phyloP scores from a whole-genome alignment of 2,797 vertebrate genomes.

The Ctenopoma multispine region DNA sequence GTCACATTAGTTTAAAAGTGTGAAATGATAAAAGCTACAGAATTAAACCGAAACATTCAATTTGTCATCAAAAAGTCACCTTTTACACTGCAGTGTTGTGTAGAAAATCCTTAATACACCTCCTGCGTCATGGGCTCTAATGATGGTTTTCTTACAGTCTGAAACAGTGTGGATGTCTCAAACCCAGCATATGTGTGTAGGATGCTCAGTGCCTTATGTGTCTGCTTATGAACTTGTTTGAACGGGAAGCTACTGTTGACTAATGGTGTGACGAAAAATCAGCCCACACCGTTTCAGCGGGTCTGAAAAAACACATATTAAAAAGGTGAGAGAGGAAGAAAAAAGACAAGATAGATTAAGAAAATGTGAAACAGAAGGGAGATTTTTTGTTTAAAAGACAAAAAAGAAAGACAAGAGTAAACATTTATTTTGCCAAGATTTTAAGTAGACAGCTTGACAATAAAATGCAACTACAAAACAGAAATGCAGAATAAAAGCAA shows the following conservation, averaged over 20 bases:
- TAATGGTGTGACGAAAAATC: slow-evolving; percentile 50
- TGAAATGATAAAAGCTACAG: not conserved
- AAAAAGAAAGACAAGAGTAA: not conserved
- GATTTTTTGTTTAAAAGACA: not conserved
- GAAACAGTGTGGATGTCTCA: slow-evolving; percentile 37
- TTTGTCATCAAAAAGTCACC: slow-evolving; percentile 13
- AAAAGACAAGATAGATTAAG: slow-evolving; percentile 1
- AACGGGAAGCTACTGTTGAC: slow-evolving; percentile 71
- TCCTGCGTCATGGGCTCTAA: slow-evolving; percentile 23
- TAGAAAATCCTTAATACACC: slow-evolving; percentile 13
- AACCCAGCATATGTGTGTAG: slow-evolving; percentile 60
- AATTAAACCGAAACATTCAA: slow-evolving; percentile 7
- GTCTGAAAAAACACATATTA: slow-evolving; percentile 45
- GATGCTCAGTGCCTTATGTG: slow-evolving; percentile 53
- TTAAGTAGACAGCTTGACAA: slow-evolving; percentile 7
- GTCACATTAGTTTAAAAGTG: not conserved
- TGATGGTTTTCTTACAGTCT: slow-evolving; percentile 50
- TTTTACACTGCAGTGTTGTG: not conserved
- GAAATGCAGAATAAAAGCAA: slow-evolving; percentile 2
- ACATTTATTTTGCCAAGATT: slow-evolving; percentile 3
- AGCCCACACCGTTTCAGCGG: slow-evolving; percentile 56
- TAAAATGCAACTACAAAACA: not conserved
- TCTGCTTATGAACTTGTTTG: slow-evolving; percentile 59
- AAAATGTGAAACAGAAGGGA: slow-evolving; percentile 1
- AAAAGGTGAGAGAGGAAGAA: slow-evolving; percentile 11